Base-by-base conservation (phyloP, 1,140 invertebrate species). In the Oedothorax gibbosus region DNA sequence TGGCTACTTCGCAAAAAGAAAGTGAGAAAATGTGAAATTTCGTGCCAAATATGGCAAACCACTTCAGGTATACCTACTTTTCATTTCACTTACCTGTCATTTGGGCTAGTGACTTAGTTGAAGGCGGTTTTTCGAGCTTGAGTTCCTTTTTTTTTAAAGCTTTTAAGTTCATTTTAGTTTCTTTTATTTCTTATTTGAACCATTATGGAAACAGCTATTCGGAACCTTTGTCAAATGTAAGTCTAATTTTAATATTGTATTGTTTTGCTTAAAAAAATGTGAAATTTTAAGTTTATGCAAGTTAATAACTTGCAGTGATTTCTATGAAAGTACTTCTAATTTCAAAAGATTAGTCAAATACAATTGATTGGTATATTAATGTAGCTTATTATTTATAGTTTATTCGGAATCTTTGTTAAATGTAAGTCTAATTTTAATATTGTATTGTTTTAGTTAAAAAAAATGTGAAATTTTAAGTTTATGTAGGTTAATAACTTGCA, bases 81-180 rank as follows among this genome's bases (percentile, higher is more conserved):
- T 79, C 65, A 68, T 64, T 79, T 79, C 77, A 65, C 66, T 68
- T 65, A 51, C 20, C 77, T 79, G 77, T 79, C 77, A 79, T 79
- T 79, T 79, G 53, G 77, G 77, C 66, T 79, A 79, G 77, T 79
- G 77, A 79, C 77, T 79, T 56, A 50, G 68, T 49, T 21, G 77
- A 54, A 79, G 66, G 77, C 51, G 77, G 77, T 79, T 64, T 12
- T 51, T 68, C 64, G 49, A 12, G 51, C 72, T 79, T 68, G 0
- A 79, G 50, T 54, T 21, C 18, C 56, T 68, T 79, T 51, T 53
- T 53, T 20, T 79, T 56, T 56, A 73, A 75, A 75, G 53, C 35
- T 68, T 56, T 56, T 77, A 65, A 51, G 49, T 77, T 66, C 51
- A 66, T 79, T 79, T 7, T 54, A 51, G 18, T 56, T 69, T 79